Conservation (phyloP, 1,140 invertebrate species). For the Trialeurodes vaporariorum region DNA sequence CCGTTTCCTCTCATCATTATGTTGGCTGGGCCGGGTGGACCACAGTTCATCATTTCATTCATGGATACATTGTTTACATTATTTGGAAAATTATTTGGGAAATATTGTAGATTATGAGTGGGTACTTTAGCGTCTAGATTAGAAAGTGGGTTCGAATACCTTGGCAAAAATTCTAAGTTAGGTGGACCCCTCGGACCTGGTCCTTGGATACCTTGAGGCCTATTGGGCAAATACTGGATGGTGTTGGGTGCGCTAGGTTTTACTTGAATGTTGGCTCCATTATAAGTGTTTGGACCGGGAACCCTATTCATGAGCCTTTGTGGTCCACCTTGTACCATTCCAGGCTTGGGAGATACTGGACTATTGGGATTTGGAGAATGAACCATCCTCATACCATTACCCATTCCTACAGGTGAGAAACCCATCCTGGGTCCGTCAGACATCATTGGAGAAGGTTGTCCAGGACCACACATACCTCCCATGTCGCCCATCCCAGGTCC, state of each 20-base stretch:
- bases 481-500: conserved; percentile 24
- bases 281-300: conserved; percentile 45
- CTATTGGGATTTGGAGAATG: conserved; percentile 32
- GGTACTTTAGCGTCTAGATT: conserved; percentile 60
- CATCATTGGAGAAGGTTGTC: conserved; percentile 23
- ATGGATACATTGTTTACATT: conserved; percentile 18
- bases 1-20: conserved; percentile 16
- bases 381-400: conserved; percentile 41
- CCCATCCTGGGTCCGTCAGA: conserved; percentile 33
- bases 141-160: conserved; percentile 65
- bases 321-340: conserved; percentile 16
- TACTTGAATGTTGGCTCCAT: conserved; percentile 79
- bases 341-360: conserved; percentile 30
- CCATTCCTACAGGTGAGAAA: conserved; percentile 22
- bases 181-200: conserved; percentile 61
- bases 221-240: conserved; percentile 91
- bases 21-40: conserved; percentile 7
- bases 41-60: conserved; percentile 18
- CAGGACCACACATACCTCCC: conserved; percentile 37
- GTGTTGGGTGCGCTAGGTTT: conserved; percentile 95
- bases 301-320: conserved; percentile 16
- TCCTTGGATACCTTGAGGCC: conserved; percentile 54
- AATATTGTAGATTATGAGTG: conserved; percentile 61
- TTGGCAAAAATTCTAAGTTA: conserved; percentile 81
- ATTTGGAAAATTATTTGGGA: conserved; percentile 39